These are phyloP conservation scores for Echeneis naucrates DNA, from an alignment of 2,797 vertebrate genomes.

Conservation along the genomic window DNA sequence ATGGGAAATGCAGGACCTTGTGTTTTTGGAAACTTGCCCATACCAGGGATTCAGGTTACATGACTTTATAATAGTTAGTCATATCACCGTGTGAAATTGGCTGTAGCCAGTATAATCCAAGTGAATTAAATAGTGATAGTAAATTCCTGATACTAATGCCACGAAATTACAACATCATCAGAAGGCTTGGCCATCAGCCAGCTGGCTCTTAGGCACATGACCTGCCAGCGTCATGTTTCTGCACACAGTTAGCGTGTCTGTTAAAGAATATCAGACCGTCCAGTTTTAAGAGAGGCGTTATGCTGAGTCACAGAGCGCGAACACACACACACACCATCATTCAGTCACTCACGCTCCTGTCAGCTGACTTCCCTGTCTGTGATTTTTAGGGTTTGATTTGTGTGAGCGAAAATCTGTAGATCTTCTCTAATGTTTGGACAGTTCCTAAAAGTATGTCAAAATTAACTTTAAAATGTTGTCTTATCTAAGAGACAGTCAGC, in stretches of 20 bases:
- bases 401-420: neutral
- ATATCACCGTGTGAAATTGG: too few relatives aligned
- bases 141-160: too few relatives aligned
- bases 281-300: slow-evolving; percentile 39
- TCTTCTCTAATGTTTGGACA: neutral
- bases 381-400: neutral
- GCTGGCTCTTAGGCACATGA: too few relatives aligned
- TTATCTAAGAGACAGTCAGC: neutral
- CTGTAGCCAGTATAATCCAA: too few relatives aligned
- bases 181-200: too few relatives aligned
- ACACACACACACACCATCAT: neutral
- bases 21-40: too few relatives aligned
- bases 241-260: neutral
- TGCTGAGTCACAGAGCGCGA: slow-evolving; percentile 30
- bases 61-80: too few relatives aligned
- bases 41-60: too few relatives aligned
- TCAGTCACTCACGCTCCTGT: neutral
- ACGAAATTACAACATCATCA: too few relatives aligned
- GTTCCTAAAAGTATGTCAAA: neutral
- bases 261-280: slow-evolving; percentile 11
- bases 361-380: slow-evolving; percentile 17
- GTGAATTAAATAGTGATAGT: too few relatives aligned
- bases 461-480: neutral
- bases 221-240: neutral
- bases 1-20: too few relatives aligned